These are phyloP conservation scores for Merodon equestris DNA, from an alignment of 2,888 invertebrate genomes.

Conservation along the genomic window DNA sequence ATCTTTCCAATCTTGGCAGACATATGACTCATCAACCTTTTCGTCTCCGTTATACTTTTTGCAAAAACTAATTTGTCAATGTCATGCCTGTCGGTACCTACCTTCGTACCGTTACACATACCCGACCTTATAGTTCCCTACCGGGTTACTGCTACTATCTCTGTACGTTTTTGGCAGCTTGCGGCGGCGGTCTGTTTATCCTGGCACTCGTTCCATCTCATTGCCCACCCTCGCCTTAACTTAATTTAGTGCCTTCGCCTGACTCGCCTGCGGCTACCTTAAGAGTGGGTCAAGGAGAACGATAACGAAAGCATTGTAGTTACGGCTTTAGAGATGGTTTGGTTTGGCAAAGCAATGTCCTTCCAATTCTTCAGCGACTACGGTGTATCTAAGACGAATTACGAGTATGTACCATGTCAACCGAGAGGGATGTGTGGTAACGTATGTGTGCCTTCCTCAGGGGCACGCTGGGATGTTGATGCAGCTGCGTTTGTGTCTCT, in stretches of 20 bases:
- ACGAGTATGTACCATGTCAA: no score
- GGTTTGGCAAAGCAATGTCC: constrained; percentile 27
- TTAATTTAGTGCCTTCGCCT: constrained; percentile 19
- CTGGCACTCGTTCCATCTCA: not conserved
- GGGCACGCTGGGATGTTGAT: constrained; percentile 33
- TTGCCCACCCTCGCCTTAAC: constrained; percentile 10
- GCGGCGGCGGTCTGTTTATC: constrained; percentile 25
- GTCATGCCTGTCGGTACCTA: constrained; percentile 43
- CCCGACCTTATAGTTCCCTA: no score
- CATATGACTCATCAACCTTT: constrained; percentile 16
- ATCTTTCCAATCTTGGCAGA: constrained; percentile 53
- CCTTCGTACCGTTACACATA: not conserved
- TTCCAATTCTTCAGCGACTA: not conserved
- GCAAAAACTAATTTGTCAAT: constrained; percentile 59
- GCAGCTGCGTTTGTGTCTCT: constrained; percentile 42
- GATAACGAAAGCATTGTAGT: constrained; percentile 42
- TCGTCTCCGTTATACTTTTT: constrained; percentile 16
- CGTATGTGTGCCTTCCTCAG: constrained; percentile 8
- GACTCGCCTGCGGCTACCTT: constrained; percentile 28
- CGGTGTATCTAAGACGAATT: no score
- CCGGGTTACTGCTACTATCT: not conserved
- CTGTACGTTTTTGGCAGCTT: constrained; percentile 12
- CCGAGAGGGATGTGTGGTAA: not conserved
- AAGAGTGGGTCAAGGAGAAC: constrained; percentile 53
- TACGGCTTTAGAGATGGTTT: constrained; percentile 11